Evolutionary conservation across 1,140 invertebrate genomes (phyloP), one percentile per base, ranked within the genome.

Genomic region (Teleopsis dalmanni): DNA sequence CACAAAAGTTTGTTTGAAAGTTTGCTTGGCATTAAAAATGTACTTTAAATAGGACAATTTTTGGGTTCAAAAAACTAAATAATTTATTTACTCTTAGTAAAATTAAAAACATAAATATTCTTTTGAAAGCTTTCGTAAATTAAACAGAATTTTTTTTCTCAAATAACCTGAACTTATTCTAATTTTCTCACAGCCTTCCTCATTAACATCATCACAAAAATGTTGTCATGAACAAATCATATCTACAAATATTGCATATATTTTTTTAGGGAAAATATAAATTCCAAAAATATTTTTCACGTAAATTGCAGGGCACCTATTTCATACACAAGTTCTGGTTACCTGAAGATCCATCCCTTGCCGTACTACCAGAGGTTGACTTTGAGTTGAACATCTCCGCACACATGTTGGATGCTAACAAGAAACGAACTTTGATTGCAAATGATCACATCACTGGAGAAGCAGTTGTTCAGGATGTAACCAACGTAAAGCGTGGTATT

Each of bases 241-340:
- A n/a, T n/a, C n/a, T n/a, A n/a, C n/a, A n/a, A n/a, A n/a, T n/a
- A n/a, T n/a, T n/a, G n/a, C n/a, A 2, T 19, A 13, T 25, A 23
- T 40, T 27, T 49, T 35, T 33, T 19, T 49, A 35, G 29, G 47
- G 18, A 3, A 33, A 18, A 31, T n/a, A 33, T 31, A 41, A 48
- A 38, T 16, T 27, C 18, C n/a, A 11, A 23, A 52, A 53, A 48
- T 47, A 54, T 27, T 50, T 55, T 40, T 44, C 48, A 23, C 56
- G 56, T 25, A 52, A 48, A 47, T 67, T 68, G 29, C 64, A 68
- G 65, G 65, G 65, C 33, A 41, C 60, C n/a, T 68, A 68, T 52
- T 61, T 45, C 29, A 52, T 65, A 31, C 64, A 67, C 49, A 65
- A 62, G 29, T 63, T 68, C 53, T 68, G 65, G 65, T 59, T 59